Percentiles rank a stretch among this genome's conserved stretches.
These are phyloP conservation scores for Tachystola acroxantha DNA, from an alignment of 2,888 invertebrate genomes.

Conservation along the genomic window DNA sequence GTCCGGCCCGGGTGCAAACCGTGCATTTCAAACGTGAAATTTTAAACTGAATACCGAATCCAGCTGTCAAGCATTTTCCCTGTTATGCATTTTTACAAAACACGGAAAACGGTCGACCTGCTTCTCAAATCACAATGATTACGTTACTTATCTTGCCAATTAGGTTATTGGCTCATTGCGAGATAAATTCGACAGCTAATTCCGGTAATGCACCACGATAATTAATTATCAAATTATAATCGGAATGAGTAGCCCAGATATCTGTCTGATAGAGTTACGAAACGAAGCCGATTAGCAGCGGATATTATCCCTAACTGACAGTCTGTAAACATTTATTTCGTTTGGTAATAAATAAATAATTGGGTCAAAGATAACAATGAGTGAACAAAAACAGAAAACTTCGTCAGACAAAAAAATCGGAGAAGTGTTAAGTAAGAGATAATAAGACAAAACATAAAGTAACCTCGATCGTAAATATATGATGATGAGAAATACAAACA, in stretches of 20 bases:
- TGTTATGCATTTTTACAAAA: too few species aligned
- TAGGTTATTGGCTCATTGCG: conserved; percentile 28
- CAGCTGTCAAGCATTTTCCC: too few species aligned
- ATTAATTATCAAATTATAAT: conserved; percentile 25
- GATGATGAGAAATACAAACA: too few species aligned
- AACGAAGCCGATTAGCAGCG: not conserved
- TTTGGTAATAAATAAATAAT: not conserved
- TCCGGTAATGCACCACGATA: conserved; percentile 20
- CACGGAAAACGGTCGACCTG: too few species aligned
- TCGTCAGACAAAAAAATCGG: too few species aligned
- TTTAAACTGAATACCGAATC: too few species aligned
- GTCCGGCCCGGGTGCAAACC: too few species aligned
- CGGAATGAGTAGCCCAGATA: conserved; percentile 21
- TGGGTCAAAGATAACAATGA: not conserved
- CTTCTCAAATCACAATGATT: conserved; percentile 10
- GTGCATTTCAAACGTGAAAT: too few species aligned
- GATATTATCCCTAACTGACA: not conserved
- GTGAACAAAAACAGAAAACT: not conserved
- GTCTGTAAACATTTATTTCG: not conserved
- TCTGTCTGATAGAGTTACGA: conserved; percentile 13
- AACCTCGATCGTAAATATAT: too few species aligned
- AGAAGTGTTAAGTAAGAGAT: too few species aligned
- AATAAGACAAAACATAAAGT: not conserved
- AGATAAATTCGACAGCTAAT: conserved; percentile 22
- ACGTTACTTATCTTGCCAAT: conserved; percentile 25